Evolutionary conservation across 2,113 vertebrate species (phyloP), one percentile per base, ranked within the genome.

Genomic region (Solea senegalensis): DNA sequence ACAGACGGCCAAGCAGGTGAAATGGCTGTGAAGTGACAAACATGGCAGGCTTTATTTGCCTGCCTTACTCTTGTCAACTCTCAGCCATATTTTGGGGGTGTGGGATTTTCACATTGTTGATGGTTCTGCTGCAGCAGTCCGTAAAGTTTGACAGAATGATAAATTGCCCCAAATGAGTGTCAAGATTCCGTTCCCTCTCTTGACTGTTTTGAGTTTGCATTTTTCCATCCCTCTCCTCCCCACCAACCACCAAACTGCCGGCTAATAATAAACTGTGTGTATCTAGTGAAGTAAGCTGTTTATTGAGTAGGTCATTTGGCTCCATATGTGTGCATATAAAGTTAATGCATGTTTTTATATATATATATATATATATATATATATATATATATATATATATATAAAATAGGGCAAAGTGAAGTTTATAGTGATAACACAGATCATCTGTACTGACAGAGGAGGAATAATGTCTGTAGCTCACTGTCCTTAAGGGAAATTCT

Each of bases 131-230:
- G 86, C 83, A 78, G 83, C 86, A 88, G 76, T 84, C 88, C 86
- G 81, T 91, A 87, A 85, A 88, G 87, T 90, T 89, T 92, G 88
- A 92, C 87, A 92, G 84, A 76, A 88, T 89, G 88, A 91, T 92
- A 88, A 91, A 91, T 92, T 91, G 82, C 86, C 76, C 75, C 83
- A 85, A 92, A 84, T 86, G 80, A 88, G 87, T 92, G 91, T 90
- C 86, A 91, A 83, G 80, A 81, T 90, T 39, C 41, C 78, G 69
- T 85, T 91, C 84, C 80, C 80, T 69, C 67, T 77, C 77, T 34
- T 2, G 68, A 81, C 69, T 89, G 72, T 85, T 89, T 88, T 85
- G 65, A 84, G 80, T 90, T 86, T 86, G 81, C 81, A 72, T 86
- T 76, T 70, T 68, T 39, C 16, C 15, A 28, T 51, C 21, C 76